phyloP scores from a whole-genome alignment of 2,797 vertebrate genomes.

The Scarus forsteni region DNA sequence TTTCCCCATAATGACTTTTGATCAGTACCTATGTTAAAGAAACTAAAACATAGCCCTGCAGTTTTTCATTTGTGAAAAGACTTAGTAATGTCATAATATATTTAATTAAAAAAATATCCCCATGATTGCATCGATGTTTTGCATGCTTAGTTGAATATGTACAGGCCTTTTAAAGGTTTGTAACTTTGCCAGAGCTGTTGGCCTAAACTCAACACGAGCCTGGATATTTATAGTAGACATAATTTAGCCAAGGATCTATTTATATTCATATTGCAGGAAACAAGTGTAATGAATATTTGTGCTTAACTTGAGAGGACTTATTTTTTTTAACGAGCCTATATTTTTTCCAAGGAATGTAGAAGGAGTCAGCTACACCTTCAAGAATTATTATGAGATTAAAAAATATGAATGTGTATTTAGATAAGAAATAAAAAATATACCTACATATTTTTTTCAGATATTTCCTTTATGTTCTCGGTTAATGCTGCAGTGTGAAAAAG shows the following conservation, averaged over 20 bases:
- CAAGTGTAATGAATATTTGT: constrained; percentile 14
- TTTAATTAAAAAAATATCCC: neutral
- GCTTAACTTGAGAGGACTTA: neutral
- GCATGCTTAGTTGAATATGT: constrained; percentile 30
- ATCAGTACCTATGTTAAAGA: constrained; percentile 37
- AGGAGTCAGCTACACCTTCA: neutral
- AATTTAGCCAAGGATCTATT: neutral
- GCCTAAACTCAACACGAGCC: constrained; percentile 37
- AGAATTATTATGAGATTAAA: neutral
- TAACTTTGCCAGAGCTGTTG: constrained; percentile 49
- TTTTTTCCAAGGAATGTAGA: neutral
- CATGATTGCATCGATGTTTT: constrained; percentile 24
- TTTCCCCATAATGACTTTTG: constrained; percentile 27
- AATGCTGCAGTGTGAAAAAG: constrained; percentile 21
- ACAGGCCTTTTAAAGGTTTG: constrained; percentile 49
- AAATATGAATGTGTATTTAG: neutral
- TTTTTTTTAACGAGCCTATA: neutral
- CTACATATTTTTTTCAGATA: neutral
- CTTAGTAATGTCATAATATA: neutral
- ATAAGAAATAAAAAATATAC: neutral
- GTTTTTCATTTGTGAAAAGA: neutral
- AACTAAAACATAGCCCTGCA: neutral
- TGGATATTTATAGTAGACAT: constrained; percentile 1
- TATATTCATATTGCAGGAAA: constrained; percentile 15
- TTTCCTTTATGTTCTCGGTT: neutral